These are phyloP conservation scores for Chitala chitala DNA, from an alignment of 2,113 vertebrate species.

Conservation along the genomic window DNA sequence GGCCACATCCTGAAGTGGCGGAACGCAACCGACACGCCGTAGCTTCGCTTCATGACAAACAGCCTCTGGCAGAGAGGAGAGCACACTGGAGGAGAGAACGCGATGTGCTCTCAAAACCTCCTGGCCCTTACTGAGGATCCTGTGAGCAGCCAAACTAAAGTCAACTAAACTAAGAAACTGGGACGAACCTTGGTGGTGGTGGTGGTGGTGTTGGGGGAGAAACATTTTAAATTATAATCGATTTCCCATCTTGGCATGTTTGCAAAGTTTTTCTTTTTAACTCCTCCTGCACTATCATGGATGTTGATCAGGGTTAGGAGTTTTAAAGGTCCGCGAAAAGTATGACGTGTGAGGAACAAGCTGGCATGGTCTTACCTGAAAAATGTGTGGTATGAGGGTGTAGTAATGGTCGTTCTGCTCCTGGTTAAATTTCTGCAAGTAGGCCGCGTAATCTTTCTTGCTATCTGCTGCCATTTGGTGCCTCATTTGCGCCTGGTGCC, in stretches of 20 bases:
- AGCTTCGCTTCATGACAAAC: not conserved
- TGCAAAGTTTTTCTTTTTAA: not conserved
- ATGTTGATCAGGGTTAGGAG: not conserved
- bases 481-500: conserved; percentile 87
- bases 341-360: too few species aligned
- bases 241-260: not conserved
- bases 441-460: conserved; percentile 81
- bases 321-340: not conserved
- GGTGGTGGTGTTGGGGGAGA: not conserved
- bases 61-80: not conserved
- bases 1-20: not conserved
- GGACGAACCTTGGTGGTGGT: too few species aligned
- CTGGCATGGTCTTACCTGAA: conserved; percentile 69
- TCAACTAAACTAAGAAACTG: not conserved
- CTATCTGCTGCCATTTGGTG: conserved; percentile 93
- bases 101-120: not conserved
- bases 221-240: not conserved
- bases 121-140: not conserved
- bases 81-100: not conserved
- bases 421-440: conserved; percentile 88
- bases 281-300: not conserved
- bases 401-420: conserved; percentile 93
- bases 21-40: not conserved
- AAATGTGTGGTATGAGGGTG: conserved; percentile 83
- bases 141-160: not conserved